Conservation (phyloP, 53 echinoderm and acorn worm genomes). For the Antedon mediterranea region DNA sequence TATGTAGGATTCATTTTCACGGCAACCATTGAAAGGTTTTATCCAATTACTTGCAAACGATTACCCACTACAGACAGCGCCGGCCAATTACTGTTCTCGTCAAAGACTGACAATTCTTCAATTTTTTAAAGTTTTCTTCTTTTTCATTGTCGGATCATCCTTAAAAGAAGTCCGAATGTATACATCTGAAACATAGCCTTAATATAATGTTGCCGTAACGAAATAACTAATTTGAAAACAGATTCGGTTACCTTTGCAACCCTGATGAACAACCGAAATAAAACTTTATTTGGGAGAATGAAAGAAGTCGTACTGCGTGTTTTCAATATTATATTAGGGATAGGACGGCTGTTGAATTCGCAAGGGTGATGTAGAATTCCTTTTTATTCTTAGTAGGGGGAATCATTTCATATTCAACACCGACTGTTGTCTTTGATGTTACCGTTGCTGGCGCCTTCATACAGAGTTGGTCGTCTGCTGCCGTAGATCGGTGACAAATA, state of each 20-base stretch:
- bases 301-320: not conserved
- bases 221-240: not conserved
- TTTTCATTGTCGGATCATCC: not conserved
- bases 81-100: not conserved
- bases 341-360: not conserved
- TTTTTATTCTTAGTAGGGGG: constrained; percentile 13
- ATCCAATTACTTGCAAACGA: not conserved
- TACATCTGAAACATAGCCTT: not conserved
- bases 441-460: constrained; percentile 83
- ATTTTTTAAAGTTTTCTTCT: not conserved
- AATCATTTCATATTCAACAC: constrained; percentile 57
- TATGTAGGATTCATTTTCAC: not conserved
- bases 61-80: not conserved
- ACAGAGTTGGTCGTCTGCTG: constrained; percentile 67
- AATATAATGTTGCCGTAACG: not conserved
- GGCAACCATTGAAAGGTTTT: not conserved
- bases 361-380: not conserved
- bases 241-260: not conserved
- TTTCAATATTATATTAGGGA: not conserved
- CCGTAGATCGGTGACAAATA: constrained; percentile 84
- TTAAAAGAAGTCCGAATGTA: not conserved
- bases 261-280: not conserved
- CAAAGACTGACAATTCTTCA: not conserved
- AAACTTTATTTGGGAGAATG: not conserved
- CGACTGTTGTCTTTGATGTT: constrained; percentile 54